Conservation (phyloP, 2,113 vertebrate genomes). For the Polypterus bichir region DNA sequence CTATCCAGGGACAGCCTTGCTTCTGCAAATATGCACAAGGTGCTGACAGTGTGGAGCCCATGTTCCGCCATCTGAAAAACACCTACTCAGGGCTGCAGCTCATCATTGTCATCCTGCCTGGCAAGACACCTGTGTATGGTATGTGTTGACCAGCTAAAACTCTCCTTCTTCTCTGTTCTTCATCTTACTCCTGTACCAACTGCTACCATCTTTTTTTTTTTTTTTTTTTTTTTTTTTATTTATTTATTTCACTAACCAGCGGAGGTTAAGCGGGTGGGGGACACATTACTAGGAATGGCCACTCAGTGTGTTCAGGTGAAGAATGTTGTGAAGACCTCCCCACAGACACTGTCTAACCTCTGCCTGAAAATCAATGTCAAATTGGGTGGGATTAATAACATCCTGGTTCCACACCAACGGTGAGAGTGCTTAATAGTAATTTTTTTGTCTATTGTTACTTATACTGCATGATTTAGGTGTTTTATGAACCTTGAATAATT, state of each 20-base stretch:
- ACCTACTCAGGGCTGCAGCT: slow-evolving; percentile 94
- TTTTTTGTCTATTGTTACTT: not conserved
- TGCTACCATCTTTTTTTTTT: slow-evolving; percentile 20
- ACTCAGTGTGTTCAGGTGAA: slow-evolving; percentile 97
- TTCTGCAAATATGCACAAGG: slow-evolving; percentile 97
- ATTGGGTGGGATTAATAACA: slow-evolving; percentile 97
- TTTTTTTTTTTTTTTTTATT: slow-evolving; percentile 6
- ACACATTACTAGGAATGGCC: slow-evolving; percentile 91
- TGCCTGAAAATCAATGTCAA: slow-evolving; percentile 99
- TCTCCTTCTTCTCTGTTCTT: not conserved
- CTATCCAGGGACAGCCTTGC: slow-evolving; percentile 92
- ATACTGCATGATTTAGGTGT: no score
- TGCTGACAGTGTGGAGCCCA: slow-evolving; percentile 93
- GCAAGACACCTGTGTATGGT: slow-evolving; percentile 92
- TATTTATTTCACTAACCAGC: slow-evolving; percentile 38
- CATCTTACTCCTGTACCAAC: not conserved
- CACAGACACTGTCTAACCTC: slow-evolving; percentile 96
- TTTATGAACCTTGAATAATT: no score
- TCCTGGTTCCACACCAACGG: slow-evolving; percentile 95
- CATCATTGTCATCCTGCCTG: slow-evolving; percentile 94
- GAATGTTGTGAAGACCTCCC: slow-evolving; percentile 97
- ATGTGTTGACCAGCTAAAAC: slow-evolving; percentile 15
- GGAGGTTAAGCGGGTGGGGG: slow-evolving; percentile 93
- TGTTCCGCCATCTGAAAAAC: slow-evolving; percentile 97
- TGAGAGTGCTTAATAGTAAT: slow-evolving; percentile 32